These are phyloP conservation scores for Phataginus tricuspis DNA, from an alignment of 2,797 vertebrate species.

Conservation along the genomic window DNA sequence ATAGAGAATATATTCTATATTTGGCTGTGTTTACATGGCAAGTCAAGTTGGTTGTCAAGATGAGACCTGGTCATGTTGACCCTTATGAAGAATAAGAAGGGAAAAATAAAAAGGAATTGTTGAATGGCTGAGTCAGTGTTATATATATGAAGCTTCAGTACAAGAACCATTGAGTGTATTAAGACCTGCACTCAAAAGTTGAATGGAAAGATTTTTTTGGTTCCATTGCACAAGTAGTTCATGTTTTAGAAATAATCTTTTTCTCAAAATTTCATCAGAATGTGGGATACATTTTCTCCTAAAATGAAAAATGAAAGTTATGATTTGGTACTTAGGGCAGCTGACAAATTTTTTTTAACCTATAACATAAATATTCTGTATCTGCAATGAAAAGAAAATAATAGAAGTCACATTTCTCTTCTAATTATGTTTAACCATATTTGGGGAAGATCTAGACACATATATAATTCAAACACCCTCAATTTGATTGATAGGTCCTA, in stretches of 20 bases:
- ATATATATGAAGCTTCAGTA: neutral
- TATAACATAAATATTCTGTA: neutral
- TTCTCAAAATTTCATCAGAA: neutral
- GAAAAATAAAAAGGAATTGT: neutral
- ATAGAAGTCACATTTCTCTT: neutral
- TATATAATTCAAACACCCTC: neutral
- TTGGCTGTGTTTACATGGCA: neutral
- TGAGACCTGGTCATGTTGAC: neutral
- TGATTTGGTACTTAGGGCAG: neutral
- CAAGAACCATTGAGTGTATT: neutral
- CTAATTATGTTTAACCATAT: neutral
- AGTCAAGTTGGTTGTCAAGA: neutral
- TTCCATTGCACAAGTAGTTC: neutral
- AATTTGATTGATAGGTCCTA: neutral
- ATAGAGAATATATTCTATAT: neutral
- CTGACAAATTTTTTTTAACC: neutral
- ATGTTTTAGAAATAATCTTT: neutral
- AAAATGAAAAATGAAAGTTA: neutral
- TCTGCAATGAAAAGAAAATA: neutral
- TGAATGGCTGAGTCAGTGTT: neutral
- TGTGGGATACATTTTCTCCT: neutral
- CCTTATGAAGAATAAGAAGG: neutral
- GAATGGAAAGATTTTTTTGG: neutral
- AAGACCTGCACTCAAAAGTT: neutral
- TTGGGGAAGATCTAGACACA: neutral